Evolutionary conservation across 2,888 invertebrate genomes (phyloP).

Genomic region (Chrysopilus asiliformis): DNA sequence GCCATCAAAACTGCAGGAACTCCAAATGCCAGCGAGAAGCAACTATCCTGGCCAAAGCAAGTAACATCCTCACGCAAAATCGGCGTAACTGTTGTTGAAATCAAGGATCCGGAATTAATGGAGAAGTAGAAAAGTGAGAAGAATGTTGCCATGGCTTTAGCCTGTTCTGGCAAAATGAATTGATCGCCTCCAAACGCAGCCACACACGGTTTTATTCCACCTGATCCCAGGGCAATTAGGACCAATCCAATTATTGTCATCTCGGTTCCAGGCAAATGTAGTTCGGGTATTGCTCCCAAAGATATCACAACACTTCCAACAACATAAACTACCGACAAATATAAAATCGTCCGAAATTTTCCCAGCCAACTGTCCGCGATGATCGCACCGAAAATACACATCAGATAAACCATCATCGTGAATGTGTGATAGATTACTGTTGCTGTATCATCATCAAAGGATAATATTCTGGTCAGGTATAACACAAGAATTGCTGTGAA

Average conservation of each 20-base stretch:
- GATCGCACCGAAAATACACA: conserved; percentile 64
- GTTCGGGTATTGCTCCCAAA: conserved; percentile 41
- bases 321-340: conserved; percentile 58
- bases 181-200: conserved; percentile 74
- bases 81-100: conserved; percentile 63
- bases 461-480: conserved; percentile 53
- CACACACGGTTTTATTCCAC: conserved; percentile 75
- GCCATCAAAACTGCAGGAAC: conserved; percentile 61
- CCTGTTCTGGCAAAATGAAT: conserved; percentile 49
- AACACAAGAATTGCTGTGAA: conserved; percentile 58
- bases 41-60: conserved; percentile 52
- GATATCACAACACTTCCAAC: conserved; percentile 54
- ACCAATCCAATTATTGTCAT: conserved; percentile 52
- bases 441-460: conserved; percentile 47
- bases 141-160: conserved; percentile 50
- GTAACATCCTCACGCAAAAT: conserved; percentile 52
- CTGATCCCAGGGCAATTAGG: conserved; percentile 61
- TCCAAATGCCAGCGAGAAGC: conserved; percentile 61
- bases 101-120: conserved; percentile 50
- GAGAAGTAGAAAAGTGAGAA: conserved; percentile 67
- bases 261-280: conserved; percentile 38
- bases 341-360: conserved; percentile 62
- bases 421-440: conserved; percentile 65
- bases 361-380: conserved; percentile 68
- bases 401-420: conserved; percentile 59